Evolutionary conservation across 2,797 vertebrate species (phyloP).

Genomic region (Okamejei kenojei): DNA sequence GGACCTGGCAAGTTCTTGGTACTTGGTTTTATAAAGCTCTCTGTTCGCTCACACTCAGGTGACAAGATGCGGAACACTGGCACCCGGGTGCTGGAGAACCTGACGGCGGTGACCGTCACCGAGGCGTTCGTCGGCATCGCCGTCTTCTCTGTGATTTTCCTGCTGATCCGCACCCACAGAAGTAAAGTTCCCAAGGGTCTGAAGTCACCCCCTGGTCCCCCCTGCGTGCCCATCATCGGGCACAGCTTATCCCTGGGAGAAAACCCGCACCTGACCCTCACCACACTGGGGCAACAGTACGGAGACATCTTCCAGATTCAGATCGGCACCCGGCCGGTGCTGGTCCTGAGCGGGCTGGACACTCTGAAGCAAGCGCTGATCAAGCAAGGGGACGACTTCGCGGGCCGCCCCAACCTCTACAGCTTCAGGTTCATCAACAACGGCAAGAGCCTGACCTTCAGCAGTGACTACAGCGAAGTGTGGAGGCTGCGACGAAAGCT

Average conservation of each 20-base stretch:
- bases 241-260: slow-evolving; percentile 65
- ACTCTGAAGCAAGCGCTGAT: slow-evolving; percentile 74
- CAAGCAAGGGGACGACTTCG: slow-evolving; percentile 76
- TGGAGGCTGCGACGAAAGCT: slow-evolving; percentile 75
- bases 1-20: not conserved
- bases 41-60: not conserved
- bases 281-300: slow-evolving; percentile 64
- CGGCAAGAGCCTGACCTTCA: slow-evolving; percentile 75
- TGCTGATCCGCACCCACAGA: slow-evolving; percentile 54
- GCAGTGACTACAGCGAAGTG: slow-evolving; percentile 62
- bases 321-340: slow-evolving; percentile 73
- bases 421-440: slow-evolving; percentile 53
- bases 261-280: slow-evolving; percentile 67
- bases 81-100: slow-evolving; percentile 47
- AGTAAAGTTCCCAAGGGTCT: slow-evolving; percentile 63
- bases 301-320: slow-evolving; percentile 74
- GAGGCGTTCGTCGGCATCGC: slow-evolving; percentile 61
- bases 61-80: not conserved
- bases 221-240: slow-evolving; percentile 72
- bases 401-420: slow-evolving; percentile 72
- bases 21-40: not conserved
- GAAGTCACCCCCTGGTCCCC: slow-evolving; percentile 68
- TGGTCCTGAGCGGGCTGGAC: slow-evolving; percentile 73
- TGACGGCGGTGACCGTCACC: slow-evolving; percentile 55
- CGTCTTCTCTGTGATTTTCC: slow-evolving; percentile 59